Conservation (phyloP, 2,113 vertebrate species). For the Elachura formosa region DNA sequence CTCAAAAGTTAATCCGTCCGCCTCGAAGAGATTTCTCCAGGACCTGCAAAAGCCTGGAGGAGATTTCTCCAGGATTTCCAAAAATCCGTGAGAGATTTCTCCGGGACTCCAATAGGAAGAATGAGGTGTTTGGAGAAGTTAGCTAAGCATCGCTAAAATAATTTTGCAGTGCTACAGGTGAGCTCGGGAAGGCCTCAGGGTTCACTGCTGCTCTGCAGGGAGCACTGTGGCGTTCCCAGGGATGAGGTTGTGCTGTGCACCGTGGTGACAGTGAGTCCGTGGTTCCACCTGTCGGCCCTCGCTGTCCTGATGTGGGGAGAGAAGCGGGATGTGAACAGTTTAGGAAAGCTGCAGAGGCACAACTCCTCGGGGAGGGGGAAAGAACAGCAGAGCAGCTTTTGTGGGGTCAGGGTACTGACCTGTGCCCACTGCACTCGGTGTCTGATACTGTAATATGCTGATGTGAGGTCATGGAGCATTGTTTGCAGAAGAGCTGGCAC, state of each 20-base stretch:
- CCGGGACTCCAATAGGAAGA: background rate
- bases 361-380: background rate
- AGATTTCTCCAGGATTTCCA: too few species aligned
- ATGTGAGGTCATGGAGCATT: background rate
- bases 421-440: background rate
- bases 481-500: background rate
- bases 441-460: background rate
- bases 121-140: background rate
- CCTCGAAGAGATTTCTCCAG: background rate
- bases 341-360: background rate
- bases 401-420: conserved; percentile 13
- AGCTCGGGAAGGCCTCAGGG: background rate
- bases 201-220: background rate
- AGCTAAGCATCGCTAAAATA: background rate
- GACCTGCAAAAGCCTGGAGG: too few species aligned
- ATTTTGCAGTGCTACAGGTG: background rate
- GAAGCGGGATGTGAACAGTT: background rate
- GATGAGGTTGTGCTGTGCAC: too few species aligned
- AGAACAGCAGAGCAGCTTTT: background rate
- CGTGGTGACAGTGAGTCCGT: too few species aligned
- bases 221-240: too few species aligned
- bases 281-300: too few species aligned
- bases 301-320: background rate
- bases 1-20: background rate
- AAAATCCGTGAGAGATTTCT: too few species aligned